phyloP scores from a whole-genome alignment of 2,888 invertebrate genomes.

The Unio delphinus region DNA sequence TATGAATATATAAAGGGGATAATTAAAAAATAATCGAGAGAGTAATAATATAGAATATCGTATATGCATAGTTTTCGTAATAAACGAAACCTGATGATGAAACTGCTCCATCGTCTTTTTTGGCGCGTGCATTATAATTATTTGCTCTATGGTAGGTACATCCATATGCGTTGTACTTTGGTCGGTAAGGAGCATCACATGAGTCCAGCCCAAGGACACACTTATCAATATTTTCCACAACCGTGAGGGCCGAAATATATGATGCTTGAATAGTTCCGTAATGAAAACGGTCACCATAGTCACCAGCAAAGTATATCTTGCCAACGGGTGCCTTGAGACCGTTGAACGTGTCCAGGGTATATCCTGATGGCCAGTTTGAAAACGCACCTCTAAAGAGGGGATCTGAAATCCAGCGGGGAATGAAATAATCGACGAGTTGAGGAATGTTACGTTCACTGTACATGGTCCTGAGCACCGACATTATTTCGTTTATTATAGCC shows the following conservation, averaged over 20 bases:
- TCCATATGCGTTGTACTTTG: too few relatives aligned
- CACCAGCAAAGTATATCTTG: conserved; percentile 31
- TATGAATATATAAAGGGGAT: too few relatives aligned
- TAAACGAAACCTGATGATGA: too few relatives aligned
- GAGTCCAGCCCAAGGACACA: too few relatives aligned
- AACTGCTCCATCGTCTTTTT: too few relatives aligned
- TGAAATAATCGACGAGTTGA: conserved; percentile 4
- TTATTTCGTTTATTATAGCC: conserved; percentile 16
- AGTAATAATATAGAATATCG: too few relatives aligned
- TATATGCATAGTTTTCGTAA: too few relatives aligned
- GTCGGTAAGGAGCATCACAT: too few relatives aligned
- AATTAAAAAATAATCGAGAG: too few relatives aligned
- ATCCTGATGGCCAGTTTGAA: conserved; percentile 24
- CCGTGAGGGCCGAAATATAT: not conserved
- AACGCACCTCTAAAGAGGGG: conserved; percentile 22
- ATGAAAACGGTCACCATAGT: conserved; percentile 11
- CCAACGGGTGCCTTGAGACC: conserved; percentile 20
- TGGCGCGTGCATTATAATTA: too few relatives aligned
- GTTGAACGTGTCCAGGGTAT: conserved; percentile 8
- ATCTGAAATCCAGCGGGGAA: conserved; percentile 19
- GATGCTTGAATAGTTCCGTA: conserved; percentile 20
- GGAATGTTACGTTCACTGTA: conserved; percentile 9
- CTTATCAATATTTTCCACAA: not conserved
- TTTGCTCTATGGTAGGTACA: too few relatives aligned
- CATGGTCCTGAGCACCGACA: conserved; percentile 13